phyloP scores from a whole-genome alignment of 1,140 invertebrate genomes.

The Drosophila triauraria region DNA sequence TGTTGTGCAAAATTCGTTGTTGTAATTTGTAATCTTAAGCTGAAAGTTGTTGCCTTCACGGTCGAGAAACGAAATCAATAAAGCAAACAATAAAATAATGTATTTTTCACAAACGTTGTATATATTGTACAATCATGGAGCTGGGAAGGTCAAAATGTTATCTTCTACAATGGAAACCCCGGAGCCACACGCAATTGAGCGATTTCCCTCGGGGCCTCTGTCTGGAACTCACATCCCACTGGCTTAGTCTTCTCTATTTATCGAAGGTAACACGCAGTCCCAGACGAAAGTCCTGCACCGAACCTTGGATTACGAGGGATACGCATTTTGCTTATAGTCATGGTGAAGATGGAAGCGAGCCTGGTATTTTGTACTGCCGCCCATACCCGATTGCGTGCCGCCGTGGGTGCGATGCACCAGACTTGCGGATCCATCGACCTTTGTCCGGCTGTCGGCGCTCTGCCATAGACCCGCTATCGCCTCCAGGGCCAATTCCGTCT shows the following conservation, averaged over 20 bases:
- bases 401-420: conserved; percentile 67
- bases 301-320: conserved; percentile 69
- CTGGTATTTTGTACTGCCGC: conserved; percentile 74
- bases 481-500: conserved; percentile 79
- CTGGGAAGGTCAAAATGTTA: conserved; percentile 74
- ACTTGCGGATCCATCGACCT: conserved; percentile 75
- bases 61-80: conserved; percentile 52
- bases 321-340: conserved; percentile 74
- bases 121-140: conserved; percentile 7
- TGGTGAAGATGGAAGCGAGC: conserved; percentile 79
- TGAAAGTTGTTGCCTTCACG: conserved; percentile 52
- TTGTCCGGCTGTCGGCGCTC: conserved; percentile 74
- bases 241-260: conserved; percentile 15
- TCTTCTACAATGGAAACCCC: conserved; percentile 18
- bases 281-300: conserved; percentile 73
- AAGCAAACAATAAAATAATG: conserved; percentile 52
- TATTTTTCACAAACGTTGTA: conserved; percentile 32
- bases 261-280: conserved; percentile 73
- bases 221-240: conserved; percentile 19
- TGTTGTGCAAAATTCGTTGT: conserved; percentile 59
- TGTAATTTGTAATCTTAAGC: conserved; percentile 70
- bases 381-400: conserved; percentile 70
- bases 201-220: conserved; percentile 25
- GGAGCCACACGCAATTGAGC: conserved; percentile 51
- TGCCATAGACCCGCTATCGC: conserved; percentile 82